Conservation (phyloP, 2,797 vertebrate species). For the Schizopygopsis pylzovi region DNA sequence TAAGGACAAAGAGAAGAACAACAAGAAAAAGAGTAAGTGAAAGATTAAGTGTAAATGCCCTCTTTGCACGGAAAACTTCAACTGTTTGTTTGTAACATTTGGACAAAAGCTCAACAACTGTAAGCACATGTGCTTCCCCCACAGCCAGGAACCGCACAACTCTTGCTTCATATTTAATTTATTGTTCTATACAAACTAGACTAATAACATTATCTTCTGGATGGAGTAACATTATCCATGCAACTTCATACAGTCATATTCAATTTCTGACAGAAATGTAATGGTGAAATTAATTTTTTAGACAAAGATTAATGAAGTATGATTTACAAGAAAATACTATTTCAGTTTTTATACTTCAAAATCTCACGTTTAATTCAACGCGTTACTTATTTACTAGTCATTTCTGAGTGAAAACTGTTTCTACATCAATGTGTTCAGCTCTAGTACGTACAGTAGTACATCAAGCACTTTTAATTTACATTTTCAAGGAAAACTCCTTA, state of each 20-base stretch:
- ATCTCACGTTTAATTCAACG: too few species aligned
- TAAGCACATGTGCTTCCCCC: neutral
- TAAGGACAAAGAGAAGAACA: conserved; percentile 49
- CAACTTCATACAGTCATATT: too few species aligned
- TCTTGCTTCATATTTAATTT: neutral
- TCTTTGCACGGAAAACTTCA: neutral
- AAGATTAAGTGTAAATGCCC: neutral
- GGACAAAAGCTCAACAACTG: neutral
- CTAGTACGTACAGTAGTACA: neutral
- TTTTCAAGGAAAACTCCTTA: neutral
- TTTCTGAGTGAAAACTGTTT: neutral
- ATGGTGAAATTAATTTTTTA: too few species aligned
- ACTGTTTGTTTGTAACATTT: neutral
- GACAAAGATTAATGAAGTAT: too few species aligned
- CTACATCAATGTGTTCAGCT: neutral
- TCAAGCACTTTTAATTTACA: neutral
- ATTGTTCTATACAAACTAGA: too few species aligned
- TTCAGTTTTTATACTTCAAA: too few species aligned
- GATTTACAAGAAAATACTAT: too few species aligned
- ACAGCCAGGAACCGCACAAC: neutral
- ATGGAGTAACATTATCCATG: too few species aligned
- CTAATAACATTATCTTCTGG: too few species aligned
- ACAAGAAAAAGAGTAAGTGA: conserved; percentile 78
- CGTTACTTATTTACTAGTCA: neutral
- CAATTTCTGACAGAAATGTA: too few species aligned